Evolutionary conservation across 2,797 vertebrate genomes (phyloP), one percentile per base, ranked within the genome.

Genomic region (Anniella stebbinsi): DNA sequence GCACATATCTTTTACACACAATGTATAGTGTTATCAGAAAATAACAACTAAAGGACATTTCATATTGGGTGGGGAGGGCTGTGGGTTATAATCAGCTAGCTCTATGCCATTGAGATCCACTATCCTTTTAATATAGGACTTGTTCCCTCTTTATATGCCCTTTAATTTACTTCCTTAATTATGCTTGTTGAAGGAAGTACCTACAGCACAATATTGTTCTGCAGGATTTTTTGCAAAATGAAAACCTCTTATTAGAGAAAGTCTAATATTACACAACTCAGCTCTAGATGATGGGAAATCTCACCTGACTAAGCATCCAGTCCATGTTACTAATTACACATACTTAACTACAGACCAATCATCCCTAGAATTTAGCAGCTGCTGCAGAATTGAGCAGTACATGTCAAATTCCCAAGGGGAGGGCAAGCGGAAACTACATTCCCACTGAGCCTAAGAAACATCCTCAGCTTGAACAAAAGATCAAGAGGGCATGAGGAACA

Each of bases 201-300:
- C 23, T 76, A 10, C 41, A 92, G 77, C 72, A 92, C 67, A 66
- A 11, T 6, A 30, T 11, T 1, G 2, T 81, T 91, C 38, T 89
- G 76, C 88, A 92, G 70, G 84, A 87, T 91, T 66, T 88, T 23
- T 60, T 87, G 76, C 45, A 15, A 88, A 90, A 84, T 2, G n/a
- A 17, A 73, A 73, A 48, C 80, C 75, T 21, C 80, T 38, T 72
- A n/a, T 33, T 48, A 33, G 38, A 57, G 11, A 36, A 70, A 57
- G 4, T 38, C 84, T 70, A 87, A 87, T 92, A 87, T 57, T 87
- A 30, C 0, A 1, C 60, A 41, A 21, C 0, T 1, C 60, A 41
- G 45, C 41, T 87, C 80, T 86, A 63, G n/a, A 48, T 89, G 84
- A 88, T 87, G 60, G 28, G 78, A 93, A 41, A 67, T 17, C 45